Evolutionary conservation across 2,797 vertebrate species (phyloP).

Genomic region (Threskiornis aethiopicus): DNA sequence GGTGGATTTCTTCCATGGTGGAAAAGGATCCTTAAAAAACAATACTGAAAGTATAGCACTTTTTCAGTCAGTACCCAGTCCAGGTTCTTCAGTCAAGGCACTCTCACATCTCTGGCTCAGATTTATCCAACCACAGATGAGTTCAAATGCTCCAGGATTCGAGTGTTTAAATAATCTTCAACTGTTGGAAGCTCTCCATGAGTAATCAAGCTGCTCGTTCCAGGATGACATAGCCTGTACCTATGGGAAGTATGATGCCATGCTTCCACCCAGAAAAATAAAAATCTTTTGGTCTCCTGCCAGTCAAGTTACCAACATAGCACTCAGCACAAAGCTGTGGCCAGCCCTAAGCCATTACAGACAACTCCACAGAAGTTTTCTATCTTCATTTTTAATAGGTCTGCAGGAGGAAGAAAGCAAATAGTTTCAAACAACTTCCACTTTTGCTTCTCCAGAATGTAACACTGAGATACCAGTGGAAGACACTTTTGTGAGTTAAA

Average conservation of each 20-base stretch:
- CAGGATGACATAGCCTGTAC: not conserved
- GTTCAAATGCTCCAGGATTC: not conserved
- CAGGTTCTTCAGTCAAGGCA: not conserved
- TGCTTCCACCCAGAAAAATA: not conserved
- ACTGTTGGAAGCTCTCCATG: not conserved
- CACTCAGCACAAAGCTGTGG: not conserved
- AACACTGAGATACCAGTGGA: not conserved
- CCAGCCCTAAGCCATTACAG: not conserved
- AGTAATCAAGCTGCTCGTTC: not conserved
- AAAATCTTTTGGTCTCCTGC: not conserved
- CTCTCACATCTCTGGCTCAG: not conserved
- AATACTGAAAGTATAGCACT: not conserved
- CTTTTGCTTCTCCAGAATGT: not conserved
- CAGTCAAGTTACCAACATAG: not conserved
- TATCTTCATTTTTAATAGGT: not conserved
- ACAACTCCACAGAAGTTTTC: not conserved
- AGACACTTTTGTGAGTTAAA: not conserved
- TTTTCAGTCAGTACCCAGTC: not conserved
- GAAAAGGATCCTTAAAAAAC: not conserved
- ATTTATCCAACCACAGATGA: not conserved
- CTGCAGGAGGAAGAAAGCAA: not conserved
- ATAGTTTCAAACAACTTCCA: not conserved
- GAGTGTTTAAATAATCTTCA: not conserved
- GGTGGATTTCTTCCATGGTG: not conserved
- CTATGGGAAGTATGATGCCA: not conserved